Base-by-base conservation (phyloP, 2,888 invertebrate genomes). In the Sesia bembeciformis region DNA sequence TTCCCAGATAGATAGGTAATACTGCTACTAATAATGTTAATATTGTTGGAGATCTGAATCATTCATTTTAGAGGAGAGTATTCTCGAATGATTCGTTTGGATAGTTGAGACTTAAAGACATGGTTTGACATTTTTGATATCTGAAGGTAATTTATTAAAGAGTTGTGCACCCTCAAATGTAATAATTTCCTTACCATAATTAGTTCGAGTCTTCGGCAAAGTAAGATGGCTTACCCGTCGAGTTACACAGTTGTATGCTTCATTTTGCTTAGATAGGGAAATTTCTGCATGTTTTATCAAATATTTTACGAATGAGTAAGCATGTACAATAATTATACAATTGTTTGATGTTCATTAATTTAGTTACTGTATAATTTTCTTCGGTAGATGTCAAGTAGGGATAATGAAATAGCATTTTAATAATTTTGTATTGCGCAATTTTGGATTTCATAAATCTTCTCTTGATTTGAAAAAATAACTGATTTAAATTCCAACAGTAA, bases 351-450 rank as follows among this genome's bases (percentile, higher is more conserved):
- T 53, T 59, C 52, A 59, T 52, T 40, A 58, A 23, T 54, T 57
- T 54, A 5, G 50, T 56, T 52, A 58, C 54, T 39, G 53, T 39
- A 40, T 52, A 57, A 7, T 58, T 54, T 52, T 56, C 55, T 3
- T 49, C 5, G 1, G 54, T 57, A 6, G 58, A 40, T 40, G 58
- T 60, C n/a, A 56, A 6, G 43, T 7, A 52, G 8, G 55, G 5
- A 23, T 57, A 58, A 38, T 56, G 52, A 51, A 60, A 58, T n/a
- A 58, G 43, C 7, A 51, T 38, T 53, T 58, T 58, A 6, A 58
- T 52, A 4, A 56, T 39, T 57, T 56, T 59, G 49, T 59, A 58
- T 54, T 54, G 56, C 40, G 53, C 7, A 42, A 40, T 53, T 58
- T 23, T 23, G 23, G 23, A 23, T 23, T 23, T 23, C 2, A 23